Percentiles rank a stretch among this genome's conserved stretches.
These are phyloP conservation scores for Ophthalmolycus amberensis DNA, from an alignment of 2,113 vertebrate species.

Conservation along the genomic window DNA sequence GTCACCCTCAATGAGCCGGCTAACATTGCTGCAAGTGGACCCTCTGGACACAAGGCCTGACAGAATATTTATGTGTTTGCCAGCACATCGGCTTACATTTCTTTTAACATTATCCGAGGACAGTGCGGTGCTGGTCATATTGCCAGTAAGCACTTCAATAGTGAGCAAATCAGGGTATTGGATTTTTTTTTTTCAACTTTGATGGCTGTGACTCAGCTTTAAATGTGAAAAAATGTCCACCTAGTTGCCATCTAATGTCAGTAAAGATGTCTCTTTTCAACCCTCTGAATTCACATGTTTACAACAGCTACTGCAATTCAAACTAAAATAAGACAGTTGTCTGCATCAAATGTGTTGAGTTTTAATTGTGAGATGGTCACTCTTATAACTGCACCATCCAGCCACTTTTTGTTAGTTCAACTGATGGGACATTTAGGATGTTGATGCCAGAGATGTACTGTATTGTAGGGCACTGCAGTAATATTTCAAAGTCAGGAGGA, in stretches of 20 bases:
- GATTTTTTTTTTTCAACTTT: neutral
- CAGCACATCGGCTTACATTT: constrained; percentile 34
- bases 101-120: constrained; percentile 41
- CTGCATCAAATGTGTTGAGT: neutral
- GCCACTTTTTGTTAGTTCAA: constrained; percentile 29
- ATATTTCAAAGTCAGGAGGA: constrained; percentile 60
- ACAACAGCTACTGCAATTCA: neutral
- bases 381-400: constrained; percentile 5
- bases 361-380: constrained; percentile 13
- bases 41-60: constrained; percentile 70
- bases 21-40: constrained; percentile 77
- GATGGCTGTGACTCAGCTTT: neutral
- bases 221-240: constrained; percentile 2
- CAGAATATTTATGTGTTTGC: constrained; percentile 72
- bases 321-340: neutral
- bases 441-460: constrained; percentile 37
- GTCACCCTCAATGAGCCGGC: constrained; percentile 70
- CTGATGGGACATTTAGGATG: constrained; percentile 50
- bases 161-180: constrained; percentile 25
- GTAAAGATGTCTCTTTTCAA: neutral
- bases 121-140: constrained; percentile 11
- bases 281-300: constrained; percentile 11
- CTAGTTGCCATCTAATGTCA: constrained; percentile 5
- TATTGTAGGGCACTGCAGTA: constrained; percentile 26
- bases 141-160: neutral